Evolutionary conservation across 1,140 invertebrate genomes (phyloP).

Genomic region (Drosophila lacteicornis): DNA sequence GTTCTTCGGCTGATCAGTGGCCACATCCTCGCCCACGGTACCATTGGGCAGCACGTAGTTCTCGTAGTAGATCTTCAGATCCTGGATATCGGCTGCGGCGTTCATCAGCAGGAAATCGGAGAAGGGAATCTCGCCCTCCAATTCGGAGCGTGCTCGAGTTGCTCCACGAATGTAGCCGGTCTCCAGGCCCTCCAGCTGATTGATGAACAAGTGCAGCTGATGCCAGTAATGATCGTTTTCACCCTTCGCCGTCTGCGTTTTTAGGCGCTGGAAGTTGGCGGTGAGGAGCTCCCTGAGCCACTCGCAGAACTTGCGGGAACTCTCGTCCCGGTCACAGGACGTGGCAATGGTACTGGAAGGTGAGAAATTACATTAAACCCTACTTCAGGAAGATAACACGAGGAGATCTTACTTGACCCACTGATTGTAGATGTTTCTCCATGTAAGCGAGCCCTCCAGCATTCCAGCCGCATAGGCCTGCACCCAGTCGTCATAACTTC

Average conservation of each 20-base stretch:
- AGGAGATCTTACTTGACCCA: conserved; percentile 86
- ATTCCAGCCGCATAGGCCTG: conserved; percentile 96
- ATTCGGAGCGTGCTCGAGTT: conserved; percentile 87
- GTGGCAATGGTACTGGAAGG: conserved; percentile 87
- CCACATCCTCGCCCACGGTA: conserved; percentile 30
- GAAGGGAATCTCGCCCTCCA: conserved; percentile 86
- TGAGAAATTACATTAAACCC: not conserved
- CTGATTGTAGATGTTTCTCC: conserved; percentile 92
- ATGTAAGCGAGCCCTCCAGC: conserved; percentile 93
- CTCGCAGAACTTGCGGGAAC: conserved; percentile 77
- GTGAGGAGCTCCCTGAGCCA: conserved; percentile 76
- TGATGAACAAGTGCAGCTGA: conserved; percentile 89
- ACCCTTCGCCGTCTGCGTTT: conserved; percentile 88
- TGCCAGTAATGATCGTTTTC: conserved; percentile 88
- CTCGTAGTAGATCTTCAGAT: conserved; percentile 85
- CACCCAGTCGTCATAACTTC: conserved; percentile 89
- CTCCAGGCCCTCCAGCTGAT: conserved; percentile 89
- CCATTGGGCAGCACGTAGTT: conserved; percentile 72
- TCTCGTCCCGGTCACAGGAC: conserved; percentile 88
- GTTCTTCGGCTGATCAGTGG: conserved; percentile 57
- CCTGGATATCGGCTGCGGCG: conserved; percentile 91
- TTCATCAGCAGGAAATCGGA: conserved; percentile 91
- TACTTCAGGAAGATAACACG: not conserved
- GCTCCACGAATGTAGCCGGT: conserved; percentile 89
- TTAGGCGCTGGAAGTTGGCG: conserved; percentile 89